These are phyloP conservation scores for Eurois occulta DNA, from an alignment of 2,888 invertebrate species.

Conservation along the genomic window DNA sequence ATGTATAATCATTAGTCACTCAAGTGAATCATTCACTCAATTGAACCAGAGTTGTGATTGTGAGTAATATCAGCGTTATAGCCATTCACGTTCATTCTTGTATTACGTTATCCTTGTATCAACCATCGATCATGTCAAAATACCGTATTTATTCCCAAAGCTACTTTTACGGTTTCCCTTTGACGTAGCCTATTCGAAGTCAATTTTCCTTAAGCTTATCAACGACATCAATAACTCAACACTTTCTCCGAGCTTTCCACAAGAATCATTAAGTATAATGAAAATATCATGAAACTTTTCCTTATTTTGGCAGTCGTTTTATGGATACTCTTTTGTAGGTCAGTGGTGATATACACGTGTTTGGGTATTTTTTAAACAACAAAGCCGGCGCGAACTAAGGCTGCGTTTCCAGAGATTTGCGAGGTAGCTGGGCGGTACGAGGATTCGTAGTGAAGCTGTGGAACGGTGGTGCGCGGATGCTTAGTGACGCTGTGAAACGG, in stretches of 20 bases:
- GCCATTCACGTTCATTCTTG: not conserved
- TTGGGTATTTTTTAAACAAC: not conserved
- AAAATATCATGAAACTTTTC: slow-evolving; percentile 4
- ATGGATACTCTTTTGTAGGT: not conserved
- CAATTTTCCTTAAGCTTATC: slow-evolving; percentile 45
- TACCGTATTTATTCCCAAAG: slow-evolving; percentile 5
- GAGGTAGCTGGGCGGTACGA: too few species aligned
- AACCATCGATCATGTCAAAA: slow-evolving; percentile 2
- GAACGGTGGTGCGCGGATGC: too few species aligned
- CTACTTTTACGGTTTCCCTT: slow-evolving; percentile 8
- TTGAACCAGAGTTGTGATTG: not conserved
- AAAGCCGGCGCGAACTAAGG: not conserved
- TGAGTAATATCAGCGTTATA: not conserved
- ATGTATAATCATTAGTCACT: slow-evolving; percentile 1
- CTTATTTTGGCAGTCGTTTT: not conserved
- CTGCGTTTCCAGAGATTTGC: too few species aligned
- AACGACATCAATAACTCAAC: slow-evolving; percentile 8
- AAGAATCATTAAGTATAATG: not conserved
- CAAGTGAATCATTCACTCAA: not conserved
- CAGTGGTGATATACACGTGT: not conserved
- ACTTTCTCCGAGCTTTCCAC: not conserved
- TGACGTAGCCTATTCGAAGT: not conserved
- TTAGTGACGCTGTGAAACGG: too few species aligned
- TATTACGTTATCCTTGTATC: not conserved
- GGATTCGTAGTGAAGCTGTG: too few species aligned